phyloP scores from a whole-genome alignment of 2,113 vertebrate species.

The Nesogale talazaci region DNA sequence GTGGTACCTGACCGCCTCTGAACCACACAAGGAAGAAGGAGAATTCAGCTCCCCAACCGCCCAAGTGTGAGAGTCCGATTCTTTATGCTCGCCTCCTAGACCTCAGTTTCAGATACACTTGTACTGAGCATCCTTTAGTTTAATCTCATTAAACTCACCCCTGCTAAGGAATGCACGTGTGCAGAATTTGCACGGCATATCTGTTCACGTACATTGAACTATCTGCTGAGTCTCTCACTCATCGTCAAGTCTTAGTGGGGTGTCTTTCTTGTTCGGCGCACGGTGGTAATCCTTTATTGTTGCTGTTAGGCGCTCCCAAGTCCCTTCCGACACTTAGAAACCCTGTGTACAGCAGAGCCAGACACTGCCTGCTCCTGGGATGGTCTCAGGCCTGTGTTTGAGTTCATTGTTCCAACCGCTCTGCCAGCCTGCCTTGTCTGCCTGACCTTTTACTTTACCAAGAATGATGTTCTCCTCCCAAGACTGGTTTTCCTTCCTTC shows the following conservation, averaged over 20 bases:
- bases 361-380: not conserved
- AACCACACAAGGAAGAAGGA: too few species aligned
- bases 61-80: not conserved
- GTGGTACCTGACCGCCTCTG: too few species aligned
- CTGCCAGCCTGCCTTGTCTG: too few species aligned
- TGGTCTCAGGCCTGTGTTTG: not conserved
- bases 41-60: too few species aligned
- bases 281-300: not conserved
- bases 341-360: not conserved
- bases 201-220: not conserved
- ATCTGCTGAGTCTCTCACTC: not conserved
- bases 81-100: conserved; percentile 10
- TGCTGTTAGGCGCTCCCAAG: not conserved
- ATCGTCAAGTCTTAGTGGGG: conserved; percentile 36
- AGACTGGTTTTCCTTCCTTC: too few species aligned
- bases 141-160: too few species aligned
- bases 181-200: not conserved
- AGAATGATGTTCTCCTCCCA: not conserved
- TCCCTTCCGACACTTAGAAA: not conserved
- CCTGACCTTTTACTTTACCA: too few species aligned
- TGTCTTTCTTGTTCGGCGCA: not conserved
- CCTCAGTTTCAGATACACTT: conserved; percentile 19
- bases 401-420: not conserved
- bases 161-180: not conserved
- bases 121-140: not conserved